Percentiles rank a stretch among this genome's conserved stretches.
Conservation (phyloP, 2,888 invertebrate genomes). For the Zhuqinia jingwanae region DNA sequence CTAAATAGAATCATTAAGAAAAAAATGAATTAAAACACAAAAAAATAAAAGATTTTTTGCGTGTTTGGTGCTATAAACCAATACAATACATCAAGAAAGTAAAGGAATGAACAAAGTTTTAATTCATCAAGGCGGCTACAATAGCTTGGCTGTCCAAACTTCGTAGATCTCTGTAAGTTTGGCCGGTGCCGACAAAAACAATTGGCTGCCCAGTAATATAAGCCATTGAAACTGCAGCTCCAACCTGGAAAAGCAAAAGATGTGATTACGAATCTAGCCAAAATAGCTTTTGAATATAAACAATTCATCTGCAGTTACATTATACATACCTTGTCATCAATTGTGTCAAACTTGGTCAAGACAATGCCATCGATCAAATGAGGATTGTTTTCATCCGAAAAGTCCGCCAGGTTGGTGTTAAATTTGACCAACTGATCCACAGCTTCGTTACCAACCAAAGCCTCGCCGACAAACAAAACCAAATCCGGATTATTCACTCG, state of each 20-base stretch:
- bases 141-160: conserved; percentile 98
- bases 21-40: neutral
- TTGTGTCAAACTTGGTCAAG: conserved; percentile 99
- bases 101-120: conserved; percentile 79
- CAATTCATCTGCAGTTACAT: neutral
- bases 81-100: neutral
- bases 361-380: conserved; percentile 99
- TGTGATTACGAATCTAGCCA: conserved; percentile 68
- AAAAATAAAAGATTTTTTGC: conserved; percentile 14
- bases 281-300: neutral
- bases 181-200: conserved; percentile 99
- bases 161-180: conserved; percentile 98
- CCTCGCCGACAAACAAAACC: conserved; percentile 99
- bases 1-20: neutral
- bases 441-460: conserved; percentile 99
- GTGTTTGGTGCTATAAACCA: neutral
- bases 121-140: conserved; percentile 97
- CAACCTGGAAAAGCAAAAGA: conserved; percentile 86
- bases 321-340: conserved; percentile 93
- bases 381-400: conserved; percentile 88
- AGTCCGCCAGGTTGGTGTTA: conserved; percentile 98
- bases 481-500: conserved; percentile 98
- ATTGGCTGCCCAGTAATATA: conserved; percentile 99
- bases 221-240: conserved; percentile 99
- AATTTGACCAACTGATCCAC: conserved; percentile 99